phyloP scores from a whole-genome alignment of 2,888 invertebrate species.

The Clistopyga incitator region DNA sequence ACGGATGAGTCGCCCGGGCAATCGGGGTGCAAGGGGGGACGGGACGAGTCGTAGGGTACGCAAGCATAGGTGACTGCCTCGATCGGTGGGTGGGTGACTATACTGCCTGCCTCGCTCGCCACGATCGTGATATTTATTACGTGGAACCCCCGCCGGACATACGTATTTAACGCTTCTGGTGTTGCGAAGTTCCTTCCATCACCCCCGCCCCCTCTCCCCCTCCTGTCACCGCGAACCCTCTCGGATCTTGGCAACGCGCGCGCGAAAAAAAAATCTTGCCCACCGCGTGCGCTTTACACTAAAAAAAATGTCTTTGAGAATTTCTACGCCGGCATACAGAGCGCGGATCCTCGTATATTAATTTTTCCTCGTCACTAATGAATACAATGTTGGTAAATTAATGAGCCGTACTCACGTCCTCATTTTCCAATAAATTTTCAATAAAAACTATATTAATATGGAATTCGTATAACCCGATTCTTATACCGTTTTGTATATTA shows the following conservation, averaged over 20 bases:
- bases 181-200: conserved; percentile 68
- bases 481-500: too few species aligned
- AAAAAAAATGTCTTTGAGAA: too few species aligned
- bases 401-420: too few species aligned
- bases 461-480: too few species aligned
- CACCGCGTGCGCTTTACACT: conserved; percentile 1
- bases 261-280: conserved; percentile 4
- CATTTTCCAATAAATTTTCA: too few species aligned
- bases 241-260: not conserved
- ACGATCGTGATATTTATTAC: conserved; percentile 82
- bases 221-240: conserved; percentile 5
- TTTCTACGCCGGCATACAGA: too few species aligned
- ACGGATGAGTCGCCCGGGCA: conserved; percentile 70
- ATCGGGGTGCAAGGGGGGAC: conserved; percentile 63
- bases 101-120: conserved; percentile 60
- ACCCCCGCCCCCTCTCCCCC: conserved; percentile 16
- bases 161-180: conserved; percentile 82
- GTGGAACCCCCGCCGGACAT: conserved; percentile 83
- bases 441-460: too few species aligned
- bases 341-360: too few species aligned
- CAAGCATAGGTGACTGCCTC: conserved; percentile 45
- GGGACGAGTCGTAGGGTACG: conserved; percentile 27
- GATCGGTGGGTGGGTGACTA: conserved; percentile 67
- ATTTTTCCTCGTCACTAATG: too few species aligned
- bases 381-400: too few species aligned